A percentile compares a stretch with the other conserved stretches of the same genome.
Conservation (phyloP, 1,140 invertebrate species). For the Papilio glaucus region DNA sequence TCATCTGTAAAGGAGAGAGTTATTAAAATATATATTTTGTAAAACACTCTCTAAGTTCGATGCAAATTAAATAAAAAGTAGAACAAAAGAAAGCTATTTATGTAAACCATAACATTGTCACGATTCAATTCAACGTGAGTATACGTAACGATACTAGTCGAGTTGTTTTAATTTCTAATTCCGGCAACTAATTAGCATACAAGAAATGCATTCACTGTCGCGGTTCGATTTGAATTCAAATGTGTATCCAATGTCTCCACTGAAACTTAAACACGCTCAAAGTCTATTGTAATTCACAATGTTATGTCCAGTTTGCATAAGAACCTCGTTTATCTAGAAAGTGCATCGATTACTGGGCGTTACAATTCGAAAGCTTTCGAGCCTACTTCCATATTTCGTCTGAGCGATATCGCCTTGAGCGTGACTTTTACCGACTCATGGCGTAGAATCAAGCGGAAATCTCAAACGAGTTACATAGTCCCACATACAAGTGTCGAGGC, state of each 20-base stretch:
- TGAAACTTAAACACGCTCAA: conserved; percentile 58
- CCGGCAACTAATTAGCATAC: conserved; percentile 4
- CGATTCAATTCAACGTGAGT: not conserved
- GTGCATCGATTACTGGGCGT: conserved; percentile 68
- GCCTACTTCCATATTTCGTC: conserved; percentile 75
- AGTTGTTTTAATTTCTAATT: conserved; percentile 40
- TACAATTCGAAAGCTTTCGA: conserved; percentile 74
- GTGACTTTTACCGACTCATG: conserved; percentile 63
- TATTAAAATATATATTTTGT: conserved; percentile 32
- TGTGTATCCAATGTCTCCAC: conserved; percentile 33
- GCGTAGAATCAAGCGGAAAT: conserved; percentile 67
- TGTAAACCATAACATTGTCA: not conserved
- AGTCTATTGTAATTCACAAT: conserved; percentile 73
- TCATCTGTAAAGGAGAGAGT: not conserved
- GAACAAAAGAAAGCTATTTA: conserved; percentile 14
- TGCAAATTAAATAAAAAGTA: conserved; percentile 16
- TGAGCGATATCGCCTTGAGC: conserved; percentile 70
- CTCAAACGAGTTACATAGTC: conserved; percentile 65
- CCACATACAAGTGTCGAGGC: conserved; percentile 71
- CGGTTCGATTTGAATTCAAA: conserved; percentile 64
- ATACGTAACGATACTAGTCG: not conserved
- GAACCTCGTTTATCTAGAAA: conserved; percentile 76
- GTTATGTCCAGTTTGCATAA: conserved; percentile 79
- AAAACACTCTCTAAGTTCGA: not conserved
- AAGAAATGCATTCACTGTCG: conserved; percentile 7